Evolutionary conservation across 2,888 invertebrate species (phyloP).

Genomic region (Timema cristinae): DNA sequence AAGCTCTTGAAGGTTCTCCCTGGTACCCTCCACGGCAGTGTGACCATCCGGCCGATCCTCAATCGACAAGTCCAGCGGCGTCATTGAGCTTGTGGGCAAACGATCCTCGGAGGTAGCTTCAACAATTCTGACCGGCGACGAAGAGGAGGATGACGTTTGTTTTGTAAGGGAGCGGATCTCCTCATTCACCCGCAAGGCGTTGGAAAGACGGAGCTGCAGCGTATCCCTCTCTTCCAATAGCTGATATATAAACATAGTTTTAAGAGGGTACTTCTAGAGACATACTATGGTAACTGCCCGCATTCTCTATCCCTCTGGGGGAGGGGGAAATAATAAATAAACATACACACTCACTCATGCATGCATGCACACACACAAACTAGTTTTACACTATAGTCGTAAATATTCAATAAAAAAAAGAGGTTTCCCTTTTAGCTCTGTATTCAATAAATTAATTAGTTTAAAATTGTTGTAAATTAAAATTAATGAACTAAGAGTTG

Average conservation of each 20-base stretch:
- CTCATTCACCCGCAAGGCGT: conserved; percentile 72
- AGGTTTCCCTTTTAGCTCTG: too few species aligned
- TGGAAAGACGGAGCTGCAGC: conserved; percentile 75
- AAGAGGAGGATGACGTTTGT: not conserved
- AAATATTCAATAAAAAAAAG: too few species aligned
- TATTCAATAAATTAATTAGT: too few species aligned
- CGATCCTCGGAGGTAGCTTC: too few species aligned
- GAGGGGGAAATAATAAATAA: too few species aligned
- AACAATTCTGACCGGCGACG: not conserved
- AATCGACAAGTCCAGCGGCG: not conserved
- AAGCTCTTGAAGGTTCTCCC: conserved; percentile 19
- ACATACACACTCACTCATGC: too few species aligned
- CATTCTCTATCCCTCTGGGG: too few species aligned
- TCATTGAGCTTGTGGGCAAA: not conserved
- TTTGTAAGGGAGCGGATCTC: conserved; percentile 42
- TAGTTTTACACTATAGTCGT: too few species aligned
- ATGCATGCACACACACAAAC: too few species aligned
- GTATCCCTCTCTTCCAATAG: conserved; percentile 82
- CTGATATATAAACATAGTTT: conserved; percentile 38
- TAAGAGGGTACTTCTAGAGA: not conserved
- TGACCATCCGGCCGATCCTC: not conserved
- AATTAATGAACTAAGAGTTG: too few species aligned
- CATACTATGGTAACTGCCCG: too few species aligned
- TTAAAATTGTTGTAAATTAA: too few species aligned
- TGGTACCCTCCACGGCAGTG: not conserved